phyloP scores from a whole-genome alignment of 1,140 invertebrate species.

The Apis dorsata region DNA sequence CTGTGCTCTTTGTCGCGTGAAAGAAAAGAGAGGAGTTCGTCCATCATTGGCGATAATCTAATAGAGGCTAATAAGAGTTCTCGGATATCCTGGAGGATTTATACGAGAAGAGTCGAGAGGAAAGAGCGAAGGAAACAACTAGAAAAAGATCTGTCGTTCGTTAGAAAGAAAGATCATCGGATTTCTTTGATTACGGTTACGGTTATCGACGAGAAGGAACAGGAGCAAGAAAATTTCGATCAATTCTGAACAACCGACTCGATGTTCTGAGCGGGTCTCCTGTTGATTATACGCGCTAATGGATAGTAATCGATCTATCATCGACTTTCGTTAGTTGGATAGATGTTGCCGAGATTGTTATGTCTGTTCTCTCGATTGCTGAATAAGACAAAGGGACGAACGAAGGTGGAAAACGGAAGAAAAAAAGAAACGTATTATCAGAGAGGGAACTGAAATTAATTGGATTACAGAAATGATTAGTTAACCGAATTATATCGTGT shows the following conservation, averaged over 20 bases:
- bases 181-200: slow-evolving; percentile 32
- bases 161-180: slow-evolving; percentile 20
- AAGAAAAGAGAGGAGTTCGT: neutral
- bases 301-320: slow-evolving; percentile 41
- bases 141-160: slow-evolving; percentile 2
- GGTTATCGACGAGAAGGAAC: slow-evolving; percentile 17
- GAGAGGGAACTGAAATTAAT: neutral
- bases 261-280: slow-evolving; percentile 4
- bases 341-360: slow-evolving; percentile 6
- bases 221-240: slow-evolving; percentile 29
- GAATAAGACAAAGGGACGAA: neutral
- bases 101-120: neutral
- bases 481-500: neutral
- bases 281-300: slow-evolving; percentile 35
- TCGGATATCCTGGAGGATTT: neutral
- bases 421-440: too few relatives aligned
- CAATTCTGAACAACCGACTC: slow-evolving; percentile 20
- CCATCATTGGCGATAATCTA: neutral
- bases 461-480: neutral
- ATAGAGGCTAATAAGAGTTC: neutral
- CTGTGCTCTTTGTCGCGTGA: neutral
- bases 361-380: neutral
- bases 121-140: too few relatives aligned
- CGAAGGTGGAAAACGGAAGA: too few relatives aligned
- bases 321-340: slow-evolving; percentile 21